Evolutionary conservation across 2,113 vertebrate species (phyloP).

Genomic region (Podilymbus podiceps): DNA sequence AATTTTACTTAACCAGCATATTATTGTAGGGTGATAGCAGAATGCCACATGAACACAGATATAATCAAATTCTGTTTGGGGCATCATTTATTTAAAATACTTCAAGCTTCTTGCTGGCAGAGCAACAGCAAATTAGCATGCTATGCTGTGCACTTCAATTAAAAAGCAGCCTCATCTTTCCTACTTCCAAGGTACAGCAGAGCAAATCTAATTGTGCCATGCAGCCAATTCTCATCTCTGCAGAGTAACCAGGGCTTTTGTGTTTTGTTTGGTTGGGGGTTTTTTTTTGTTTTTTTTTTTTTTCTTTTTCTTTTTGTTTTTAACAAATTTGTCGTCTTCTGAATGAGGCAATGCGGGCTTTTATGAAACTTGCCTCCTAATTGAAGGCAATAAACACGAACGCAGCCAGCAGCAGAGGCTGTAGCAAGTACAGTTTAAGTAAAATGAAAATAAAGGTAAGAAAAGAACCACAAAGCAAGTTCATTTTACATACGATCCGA

Average conservation of each 20-base stretch:
- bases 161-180: constrained; percentile 54
- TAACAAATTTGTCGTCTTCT: not conserved
- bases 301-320: not conserved
- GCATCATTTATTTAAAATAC: constrained; percentile 63
- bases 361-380: constrained; percentile 46
- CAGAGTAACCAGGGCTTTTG: constrained; percentile 26
- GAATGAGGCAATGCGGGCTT: not conserved
- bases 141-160: constrained; percentile 52
- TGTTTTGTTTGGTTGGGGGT: too few species aligned
- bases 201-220: constrained; percentile 55
- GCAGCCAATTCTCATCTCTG: constrained; percentile 20
- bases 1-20: constrained; percentile 55
- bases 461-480: not conserved
- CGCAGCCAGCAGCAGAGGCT: not conserved
- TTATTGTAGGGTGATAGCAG: constrained; percentile 43
- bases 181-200: constrained; percentile 51
- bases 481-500: not conserved
- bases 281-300: not conserved
- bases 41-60: constrained; percentile 43
- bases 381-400: constrained; percentile 49
- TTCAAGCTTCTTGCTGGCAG: constrained; percentile 60
- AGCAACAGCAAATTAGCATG: constrained; percentile 44
- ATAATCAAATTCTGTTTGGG: constrained; percentile 63
- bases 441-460: constrained; percentile 40
- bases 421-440: not conserved